Base-by-base conservation (phyloP, 1,140 invertebrate species). In the Drosophila murphyi region DNA sequence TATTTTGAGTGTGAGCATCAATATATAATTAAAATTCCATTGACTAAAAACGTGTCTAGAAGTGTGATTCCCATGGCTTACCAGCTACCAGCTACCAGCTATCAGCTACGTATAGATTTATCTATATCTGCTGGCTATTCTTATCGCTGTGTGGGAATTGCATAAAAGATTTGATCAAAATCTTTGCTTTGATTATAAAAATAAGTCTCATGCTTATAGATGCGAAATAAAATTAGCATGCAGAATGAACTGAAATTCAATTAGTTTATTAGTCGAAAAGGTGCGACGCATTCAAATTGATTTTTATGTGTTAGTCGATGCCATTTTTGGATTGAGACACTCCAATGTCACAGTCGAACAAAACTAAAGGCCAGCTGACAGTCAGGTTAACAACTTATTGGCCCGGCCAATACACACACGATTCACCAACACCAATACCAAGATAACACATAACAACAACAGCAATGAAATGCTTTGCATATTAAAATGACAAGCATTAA, bases 321-420 rank as follows among this genome's bases (percentile, higher is more conserved):
- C 59, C 72, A 43, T 74, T 56, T 69, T 61, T 35, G 67, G 67
- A 70, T 52, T 56, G 52, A 43, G 51, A 50, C 43, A 52, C 51
- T 35, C 60, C 65, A 71, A 75, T 70, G 65, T 57, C 72, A 75
- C 8, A 50, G 54, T 52, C 31, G 39, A 52, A 73, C 68, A 79
- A 52, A 65, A 60, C 69, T 68, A 76, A 74, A 87, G 77, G 74
- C 70, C 64, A 56, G 31, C 39, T 78, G 61, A 60, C 62, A 70
- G 74, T 57, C 72, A 71, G 83, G 85, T 83, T 74, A 88, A 88
- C 83, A 57, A 60, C 83, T 63, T 78, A 80, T 88, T 74, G 73
- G 82, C 82, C 68, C 70, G 82, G 72, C 73, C 63, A 72, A 78
- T 71, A 86, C 60, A 59, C 64, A 48, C 39, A 43, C 35, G 28